Conservation (phyloP, 2,888 invertebrate species). For the Drosophila formosana region DNA sequence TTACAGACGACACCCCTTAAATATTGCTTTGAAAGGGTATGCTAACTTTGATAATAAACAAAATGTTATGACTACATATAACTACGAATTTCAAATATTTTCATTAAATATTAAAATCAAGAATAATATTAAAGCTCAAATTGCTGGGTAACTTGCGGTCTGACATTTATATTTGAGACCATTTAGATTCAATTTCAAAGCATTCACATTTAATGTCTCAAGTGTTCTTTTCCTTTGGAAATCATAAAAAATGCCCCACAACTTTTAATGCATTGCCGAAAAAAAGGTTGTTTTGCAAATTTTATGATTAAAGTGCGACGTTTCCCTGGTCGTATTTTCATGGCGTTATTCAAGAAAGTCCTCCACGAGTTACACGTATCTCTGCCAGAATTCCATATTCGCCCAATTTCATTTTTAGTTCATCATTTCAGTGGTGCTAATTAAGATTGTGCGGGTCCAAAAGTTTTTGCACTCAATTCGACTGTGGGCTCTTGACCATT, state of each 20-base stretch:
- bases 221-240: background rate
- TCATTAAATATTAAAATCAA: background rate
- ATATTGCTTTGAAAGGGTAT: background rate
- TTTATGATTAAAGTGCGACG: background rate
- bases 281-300: background rate
- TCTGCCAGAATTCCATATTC: conserved; percentile 15
- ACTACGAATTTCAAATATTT: background rate
- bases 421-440: conserved; percentile 27
- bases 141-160: background rate
- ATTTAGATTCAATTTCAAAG: background rate
- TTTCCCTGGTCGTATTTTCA: background rate
- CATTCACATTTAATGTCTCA: conserved; percentile 1
- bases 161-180: too few relatives aligned
- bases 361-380: background rate
- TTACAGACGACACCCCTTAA: background rate
- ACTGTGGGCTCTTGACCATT: conserved; percentile 14
- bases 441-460: conserved; percentile 31
- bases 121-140: background rate
- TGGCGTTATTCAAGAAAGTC: background rate
- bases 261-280: conserved; percentile 2
- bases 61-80: background rate
- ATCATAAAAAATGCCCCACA: background rate
- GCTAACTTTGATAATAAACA: background rate
- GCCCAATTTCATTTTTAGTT: background rate
- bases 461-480: conserved; percentile 32